Base-by-base conservation (phyloP, 2,888 invertebrate genomes). In the Oligia strigilis region DNA sequence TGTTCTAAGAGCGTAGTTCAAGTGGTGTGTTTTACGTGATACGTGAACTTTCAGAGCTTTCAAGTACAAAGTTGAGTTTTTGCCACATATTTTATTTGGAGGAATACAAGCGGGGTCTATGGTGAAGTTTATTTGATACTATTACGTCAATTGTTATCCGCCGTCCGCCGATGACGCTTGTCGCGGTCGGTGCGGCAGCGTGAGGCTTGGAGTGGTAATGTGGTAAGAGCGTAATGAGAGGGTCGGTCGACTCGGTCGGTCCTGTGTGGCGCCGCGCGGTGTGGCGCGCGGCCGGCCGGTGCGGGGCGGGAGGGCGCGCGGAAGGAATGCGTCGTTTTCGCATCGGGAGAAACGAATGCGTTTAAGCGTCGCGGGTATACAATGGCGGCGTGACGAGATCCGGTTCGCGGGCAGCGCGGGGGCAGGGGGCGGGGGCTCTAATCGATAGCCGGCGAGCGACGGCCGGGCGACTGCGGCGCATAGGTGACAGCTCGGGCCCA, bases 321-420 rank as follows among this genome's bases (percentile, higher is more conserved):
- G 97, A 97, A 97, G 97, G 97, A 97, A 97, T 97, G 97, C 97
- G 97, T 97, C 97, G 97, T 97, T 97, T 97, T 97, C 97, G 97
- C 97, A 97, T 97, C 96, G 96, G 97, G 97, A 97, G 97, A 97
- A 97, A 97, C 97, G 97, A 97, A 97, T 97, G 97, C 97, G 97
- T 96, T 96, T 96, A 97, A 97, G 97, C 96, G 96, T 96, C 97
- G 97, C 96, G 96, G 96, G 96, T 96, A 97, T 95, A 97, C 97
- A 97, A 97, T 96, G 96, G 97, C 97, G 96, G 96, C 96, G 97
- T 96, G 97, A 97, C 97, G 97, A 97, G 96, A 97, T 96, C 97
- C 97, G 97, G 97, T 96, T 96, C 97, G 96, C 96, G 96, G 96
- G 95, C 94, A 95, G 94, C 93, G 94, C 93, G 95, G 95, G 95